Evolutionary conservation across 2,113 vertebrate species (phyloP).

Genomic region (Nothocercus nigrocapillus): DNA sequence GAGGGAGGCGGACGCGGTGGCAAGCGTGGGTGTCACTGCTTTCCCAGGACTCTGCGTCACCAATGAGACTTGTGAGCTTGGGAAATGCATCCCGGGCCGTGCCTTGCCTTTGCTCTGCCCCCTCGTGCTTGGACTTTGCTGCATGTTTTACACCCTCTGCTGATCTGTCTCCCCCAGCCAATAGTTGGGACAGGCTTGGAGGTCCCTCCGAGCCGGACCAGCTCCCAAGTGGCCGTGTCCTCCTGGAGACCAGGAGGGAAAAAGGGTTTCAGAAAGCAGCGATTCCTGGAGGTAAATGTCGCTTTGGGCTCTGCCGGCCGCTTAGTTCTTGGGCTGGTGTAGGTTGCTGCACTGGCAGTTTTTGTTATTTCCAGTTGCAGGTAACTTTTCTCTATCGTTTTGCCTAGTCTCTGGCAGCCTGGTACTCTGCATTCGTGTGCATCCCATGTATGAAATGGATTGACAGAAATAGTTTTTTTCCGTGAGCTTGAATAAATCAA

Average conservation of each 20-base stretch:
- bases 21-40: background rate
- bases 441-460: constrained; percentile 32
- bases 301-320: background rate
- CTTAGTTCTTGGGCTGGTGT: background rate
- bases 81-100: rapidly evolving
- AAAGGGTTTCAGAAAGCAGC: background rate
- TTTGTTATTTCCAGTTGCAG: constrained; percentile 22
- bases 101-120: background rate
- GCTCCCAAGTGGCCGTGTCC: background rate
- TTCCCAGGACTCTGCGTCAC: background rate
- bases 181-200: background rate
- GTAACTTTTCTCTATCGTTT: background rate
- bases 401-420: background rate
- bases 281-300: background rate
- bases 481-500: constrained; percentile 62
- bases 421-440: background rate
- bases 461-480: constrained; percentile 38
- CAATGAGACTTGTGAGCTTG: background rate
- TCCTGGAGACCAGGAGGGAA: background rate
- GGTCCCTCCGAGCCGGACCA: rapidly evolving
- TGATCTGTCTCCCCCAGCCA: background rate
- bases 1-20: background rate
- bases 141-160: background rate
- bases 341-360: constrained; percentile 23
- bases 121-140: background rate